Conservation (phyloP, 2,113 vertebrate genomes). For the Thamnaconus septentrionalis region DNA sequence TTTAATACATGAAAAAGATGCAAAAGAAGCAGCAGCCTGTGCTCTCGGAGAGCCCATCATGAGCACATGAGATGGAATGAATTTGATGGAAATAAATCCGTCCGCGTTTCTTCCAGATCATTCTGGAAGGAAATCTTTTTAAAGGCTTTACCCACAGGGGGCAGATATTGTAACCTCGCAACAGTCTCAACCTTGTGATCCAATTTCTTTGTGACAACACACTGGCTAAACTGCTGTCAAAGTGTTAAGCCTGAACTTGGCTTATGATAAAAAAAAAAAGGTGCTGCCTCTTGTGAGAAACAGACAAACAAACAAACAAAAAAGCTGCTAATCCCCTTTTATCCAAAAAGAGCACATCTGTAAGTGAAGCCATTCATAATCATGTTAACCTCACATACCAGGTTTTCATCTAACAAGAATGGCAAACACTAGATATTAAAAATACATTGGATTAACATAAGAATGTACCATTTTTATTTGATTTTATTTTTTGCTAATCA, state of each 20-base stretch:
- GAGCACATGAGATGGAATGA: constrained; percentile 42
- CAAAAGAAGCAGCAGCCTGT: constrained; percentile 20
- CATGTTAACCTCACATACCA: constrained; percentile 55
- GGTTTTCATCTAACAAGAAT: constrained; percentile 54
- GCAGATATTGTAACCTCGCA: constrained; percentile 39
- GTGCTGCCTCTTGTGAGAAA: neutral
- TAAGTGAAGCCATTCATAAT: constrained; percentile 49
- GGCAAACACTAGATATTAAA: constrained; percentile 50
- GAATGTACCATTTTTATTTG: constrained; percentile 36
- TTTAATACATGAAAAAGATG: constrained; percentile 46
- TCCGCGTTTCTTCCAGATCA: constrained; percentile 28
- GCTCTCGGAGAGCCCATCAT: constrained; percentile 10
- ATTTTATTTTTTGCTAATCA: neutral
- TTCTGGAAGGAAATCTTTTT: constrained; percentile 36
- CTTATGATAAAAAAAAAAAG: constrained; percentile 59
- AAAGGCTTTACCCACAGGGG: constrained; percentile 55
- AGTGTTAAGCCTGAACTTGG: constrained; percentile 62
- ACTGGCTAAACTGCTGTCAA: constrained; percentile 62
- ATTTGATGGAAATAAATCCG: constrained; percentile 5
- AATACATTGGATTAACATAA: constrained; percentile 60
- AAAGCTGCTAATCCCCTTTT: constrained; percentile 19
- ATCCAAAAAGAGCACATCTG: constrained; percentile 30
- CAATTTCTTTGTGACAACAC: constrained; percentile 61
- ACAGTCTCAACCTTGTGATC: constrained; percentile 62
- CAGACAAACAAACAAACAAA: too few relatives aligned